phyloP scores from a whole-genome alignment of 2,797 vertebrate species.

The Sebastes matsubarae region DNA sequence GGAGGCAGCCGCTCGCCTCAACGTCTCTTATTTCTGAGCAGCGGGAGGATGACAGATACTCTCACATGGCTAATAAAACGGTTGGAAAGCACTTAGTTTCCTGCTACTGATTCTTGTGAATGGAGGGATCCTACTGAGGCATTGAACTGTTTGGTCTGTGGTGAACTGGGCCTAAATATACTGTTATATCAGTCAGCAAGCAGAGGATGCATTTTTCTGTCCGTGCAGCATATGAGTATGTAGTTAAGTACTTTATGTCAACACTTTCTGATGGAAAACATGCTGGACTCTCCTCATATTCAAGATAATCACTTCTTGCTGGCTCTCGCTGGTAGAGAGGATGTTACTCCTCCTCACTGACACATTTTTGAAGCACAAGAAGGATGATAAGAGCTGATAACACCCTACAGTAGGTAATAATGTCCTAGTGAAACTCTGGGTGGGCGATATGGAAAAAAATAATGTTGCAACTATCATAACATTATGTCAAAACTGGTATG shows the following conservation, averaged over 20 bases:
- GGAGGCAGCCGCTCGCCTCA: conserved; percentile 36
- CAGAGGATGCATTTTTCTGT: background rate
- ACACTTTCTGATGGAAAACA: background rate
- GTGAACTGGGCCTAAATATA: background rate
- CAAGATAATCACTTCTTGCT: background rate
- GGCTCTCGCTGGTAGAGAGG: background rate
- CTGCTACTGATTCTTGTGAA: conserved; percentile 54
- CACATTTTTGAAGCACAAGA: background rate
- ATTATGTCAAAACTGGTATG: background rate
- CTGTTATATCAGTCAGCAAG: background rate
- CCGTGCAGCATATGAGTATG: background rate
- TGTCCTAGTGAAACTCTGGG: background rate
- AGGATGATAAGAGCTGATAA: background rate
- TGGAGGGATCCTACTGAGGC: conserved; percentile 8
- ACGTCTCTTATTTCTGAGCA: conserved; percentile 42
- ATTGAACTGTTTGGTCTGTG: conserved; percentile 1
- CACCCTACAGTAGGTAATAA: background rate
- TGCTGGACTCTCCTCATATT: background rate
- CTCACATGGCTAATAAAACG: conserved; percentile 53
- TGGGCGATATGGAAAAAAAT: background rate
- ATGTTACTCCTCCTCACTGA: background rate
- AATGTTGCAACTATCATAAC: background rate
- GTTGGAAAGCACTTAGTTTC: conserved; percentile 54
- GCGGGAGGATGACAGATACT: conserved; percentile 33
- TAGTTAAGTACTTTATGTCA: background rate